Percentiles rank a stretch among this genome's conserved stretches.
Evolutionary conservation across 2,113 vertebrate species (phyloP).

Genomic region (Scopus umbretta): DNA sequence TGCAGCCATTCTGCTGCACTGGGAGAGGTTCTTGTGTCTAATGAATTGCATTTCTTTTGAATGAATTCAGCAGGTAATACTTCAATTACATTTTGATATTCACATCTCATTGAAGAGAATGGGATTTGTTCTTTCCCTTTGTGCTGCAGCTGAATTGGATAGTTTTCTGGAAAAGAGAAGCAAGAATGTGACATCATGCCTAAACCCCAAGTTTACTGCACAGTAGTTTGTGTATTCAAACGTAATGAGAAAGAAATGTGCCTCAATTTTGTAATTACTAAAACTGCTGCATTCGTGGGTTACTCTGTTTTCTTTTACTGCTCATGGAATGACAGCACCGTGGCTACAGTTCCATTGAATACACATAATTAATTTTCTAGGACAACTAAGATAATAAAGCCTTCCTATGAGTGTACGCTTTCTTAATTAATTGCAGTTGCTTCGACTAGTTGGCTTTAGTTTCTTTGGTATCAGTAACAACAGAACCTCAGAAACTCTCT

Average conservation of each 20-base stretch:
- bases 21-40: not conserved
- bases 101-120: not conserved
- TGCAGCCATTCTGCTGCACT: not conserved
- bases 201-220: not conserved
- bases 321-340: not conserved
- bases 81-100: not conserved
- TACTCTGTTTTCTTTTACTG: not conserved
- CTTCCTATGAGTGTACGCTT: not conserved
- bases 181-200: not conserved
- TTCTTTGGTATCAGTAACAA: not conserved
- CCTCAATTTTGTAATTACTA: not conserved
- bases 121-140: not conserved
- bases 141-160: not conserved
- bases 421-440: not conserved
- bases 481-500: not conserved
- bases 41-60: not conserved
- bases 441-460: not conserved
- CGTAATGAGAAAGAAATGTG: not conserved
- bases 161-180: not conserved
- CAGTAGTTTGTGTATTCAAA: not conserved
- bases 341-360: not conserved
- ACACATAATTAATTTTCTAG: conserved; percentile 5
- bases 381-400: not conserved
- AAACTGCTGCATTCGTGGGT: not conserved
- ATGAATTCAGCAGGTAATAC: not conserved